Evolutionary conservation across 2,888 invertebrate genomes (phyloP).

Genomic region (Noctua janthe): DNA sequence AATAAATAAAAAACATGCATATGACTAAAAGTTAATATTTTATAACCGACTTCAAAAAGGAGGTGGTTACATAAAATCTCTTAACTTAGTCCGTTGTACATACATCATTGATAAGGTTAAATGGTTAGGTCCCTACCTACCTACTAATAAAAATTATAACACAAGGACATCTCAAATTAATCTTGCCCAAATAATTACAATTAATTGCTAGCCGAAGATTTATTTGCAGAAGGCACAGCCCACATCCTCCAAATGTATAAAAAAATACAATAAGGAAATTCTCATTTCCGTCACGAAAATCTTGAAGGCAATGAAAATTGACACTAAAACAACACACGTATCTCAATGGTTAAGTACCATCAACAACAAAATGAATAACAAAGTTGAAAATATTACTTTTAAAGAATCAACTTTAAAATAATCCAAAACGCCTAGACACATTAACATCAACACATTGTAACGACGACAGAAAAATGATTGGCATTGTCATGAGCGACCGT

Average conservation of each 20-base stretch:
- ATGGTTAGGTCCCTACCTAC: not conserved
- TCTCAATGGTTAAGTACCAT: not conserved
- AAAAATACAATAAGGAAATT: constrained; percentile 44
- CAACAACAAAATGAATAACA: not conserved
- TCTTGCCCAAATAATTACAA: constrained; percentile 9
- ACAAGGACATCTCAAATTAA: constrained; percentile 33
- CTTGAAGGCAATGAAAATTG: constrained; percentile 37
- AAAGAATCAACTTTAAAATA: not conserved
- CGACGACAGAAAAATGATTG: too few species aligned
- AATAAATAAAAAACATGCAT: not conserved
- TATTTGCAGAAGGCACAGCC: constrained; percentile 30
- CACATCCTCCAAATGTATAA: constrained; percentile 35
- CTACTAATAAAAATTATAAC: constrained; percentile 9
- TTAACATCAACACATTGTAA: too few species aligned
- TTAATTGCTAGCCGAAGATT: constrained; percentile 26
- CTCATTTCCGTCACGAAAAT: constrained; percentile 35
- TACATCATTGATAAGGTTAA: not conserved
- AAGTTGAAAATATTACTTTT: not conserved
- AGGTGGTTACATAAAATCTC: not conserved
- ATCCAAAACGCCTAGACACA: too few species aligned
- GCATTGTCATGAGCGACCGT: too few species aligned
- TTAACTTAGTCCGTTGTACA: not conserved
- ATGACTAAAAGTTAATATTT: not conserved
- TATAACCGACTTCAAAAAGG: not conserved
- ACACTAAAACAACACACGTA: constrained; percentile 3